Conservation (phyloP, 1,140 invertebrate species). For the Branchinecta lynchi region DNA sequence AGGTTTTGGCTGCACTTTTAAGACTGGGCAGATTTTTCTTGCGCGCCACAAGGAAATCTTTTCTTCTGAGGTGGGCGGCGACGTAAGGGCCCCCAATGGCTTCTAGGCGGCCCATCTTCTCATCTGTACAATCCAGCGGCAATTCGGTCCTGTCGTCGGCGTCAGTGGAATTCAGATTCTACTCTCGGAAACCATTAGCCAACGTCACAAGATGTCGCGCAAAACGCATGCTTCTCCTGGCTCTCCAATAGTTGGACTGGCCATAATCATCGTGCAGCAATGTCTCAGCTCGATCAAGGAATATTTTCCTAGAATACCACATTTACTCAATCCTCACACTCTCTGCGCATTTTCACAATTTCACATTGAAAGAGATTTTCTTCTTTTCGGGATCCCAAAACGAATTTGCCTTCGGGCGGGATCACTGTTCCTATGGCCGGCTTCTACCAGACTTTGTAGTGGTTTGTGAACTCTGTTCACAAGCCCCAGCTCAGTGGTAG, state of each 20-base stretch:
- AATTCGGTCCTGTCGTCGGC: constrained; percentile 41
- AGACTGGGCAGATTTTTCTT: constrained; percentile 52
- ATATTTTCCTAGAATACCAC: constrained; percentile 40
- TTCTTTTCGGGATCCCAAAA: too few species aligned
- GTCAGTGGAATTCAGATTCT: constrained; percentile 51
- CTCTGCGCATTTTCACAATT: too few species aligned
- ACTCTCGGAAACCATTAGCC: constrained; percentile 50
- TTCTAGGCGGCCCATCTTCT: constrained; percentile 35
- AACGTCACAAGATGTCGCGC: constrained; percentile 47
- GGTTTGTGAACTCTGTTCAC: too few species aligned
- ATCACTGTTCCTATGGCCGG: too few species aligned
- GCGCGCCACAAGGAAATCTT: constrained; percentile 58
- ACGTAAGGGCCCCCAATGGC: constrained; percentile 58
- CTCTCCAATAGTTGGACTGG: constrained; percentile 61
- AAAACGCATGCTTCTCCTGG: constrained; percentile 80
- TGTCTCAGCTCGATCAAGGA: constrained; percentile 75
- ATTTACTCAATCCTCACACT: too few species aligned
- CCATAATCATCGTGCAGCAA: constrained; percentile 76
- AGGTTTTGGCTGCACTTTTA: constrained; percentile 49
- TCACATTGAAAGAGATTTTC: too few species aligned
- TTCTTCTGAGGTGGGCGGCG: constrained; percentile 60
- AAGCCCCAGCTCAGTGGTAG: too few species aligned
- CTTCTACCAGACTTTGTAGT: too few species aligned
- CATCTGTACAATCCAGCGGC: constrained; percentile 42
- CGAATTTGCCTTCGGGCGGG: too few species aligned